These are phyloP conservation scores for Dyspetes luteomarginatus DNA, from an alignment of 2,888 invertebrate species.

Conservation along the genomic window DNA sequence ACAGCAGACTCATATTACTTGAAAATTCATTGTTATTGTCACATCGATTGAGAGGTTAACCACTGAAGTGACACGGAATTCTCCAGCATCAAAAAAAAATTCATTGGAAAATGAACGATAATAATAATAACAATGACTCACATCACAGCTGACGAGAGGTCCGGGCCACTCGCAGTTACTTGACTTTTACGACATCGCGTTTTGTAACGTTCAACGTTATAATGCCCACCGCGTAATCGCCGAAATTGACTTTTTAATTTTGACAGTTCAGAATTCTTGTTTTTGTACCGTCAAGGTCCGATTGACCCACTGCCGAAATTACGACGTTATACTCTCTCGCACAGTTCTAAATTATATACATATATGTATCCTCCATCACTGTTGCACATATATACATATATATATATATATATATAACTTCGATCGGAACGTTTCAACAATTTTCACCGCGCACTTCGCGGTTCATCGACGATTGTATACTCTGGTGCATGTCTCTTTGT, in stretches of 20 bases:
- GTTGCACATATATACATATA: neutral
- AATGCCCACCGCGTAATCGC: neutral
- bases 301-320: conserved; percentile 28
- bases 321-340: no score
- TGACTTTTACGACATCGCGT: conserved; percentile 16
- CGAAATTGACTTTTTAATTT: conserved; percentile 33
- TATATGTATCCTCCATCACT: no score
- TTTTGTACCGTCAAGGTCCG: conserved; percentile 14
- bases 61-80: no score
- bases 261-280: conserved; percentile 41
- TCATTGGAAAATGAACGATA: neutral
- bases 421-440: neutral
- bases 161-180: neutral
- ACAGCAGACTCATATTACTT: neutral
- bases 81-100: neutral
- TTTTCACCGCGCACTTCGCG: neutral
- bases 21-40: conserved; percentile 31
- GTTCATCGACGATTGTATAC: no score
- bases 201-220: neutral
- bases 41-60: conserved; percentile 10
- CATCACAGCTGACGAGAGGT: conserved; percentile 42
- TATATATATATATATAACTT: neutral
- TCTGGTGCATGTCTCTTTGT: no score
- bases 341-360: no score
- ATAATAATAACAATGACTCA: conserved; percentile 39